phyloP scores from a whole-genome alignment of 2,797 vertebrate genomes.

The Tympanoctomys barrerae region DNA sequence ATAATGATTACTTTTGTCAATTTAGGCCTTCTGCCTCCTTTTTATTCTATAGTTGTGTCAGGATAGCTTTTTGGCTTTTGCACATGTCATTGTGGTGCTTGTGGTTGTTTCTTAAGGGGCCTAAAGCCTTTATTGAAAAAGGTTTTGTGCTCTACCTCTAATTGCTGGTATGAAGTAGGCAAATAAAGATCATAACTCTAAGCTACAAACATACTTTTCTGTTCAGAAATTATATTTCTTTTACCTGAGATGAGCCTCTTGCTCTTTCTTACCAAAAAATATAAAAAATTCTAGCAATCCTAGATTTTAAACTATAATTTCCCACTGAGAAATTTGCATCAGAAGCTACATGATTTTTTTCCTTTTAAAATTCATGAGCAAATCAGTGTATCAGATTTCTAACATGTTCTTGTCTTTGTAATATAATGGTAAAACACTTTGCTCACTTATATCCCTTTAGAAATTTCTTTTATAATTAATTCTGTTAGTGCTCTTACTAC shows the following conservation, averaged over 20 bases:
- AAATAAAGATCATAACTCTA: background rate
- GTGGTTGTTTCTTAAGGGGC: background rate
- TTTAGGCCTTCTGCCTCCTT: background rate
- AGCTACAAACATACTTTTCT: background rate
- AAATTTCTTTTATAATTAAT: conserved; percentile 18
- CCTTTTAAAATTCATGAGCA: background rate
- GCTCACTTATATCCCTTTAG: background rate
- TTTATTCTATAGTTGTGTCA: background rate
- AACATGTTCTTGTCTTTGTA: background rate
- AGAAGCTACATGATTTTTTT: background rate
- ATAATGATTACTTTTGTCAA: background rate
- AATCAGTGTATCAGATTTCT: conserved; percentile 7
- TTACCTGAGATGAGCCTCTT: background rate
- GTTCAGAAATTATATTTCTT: conserved; percentile 7
- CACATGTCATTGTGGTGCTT: background rate
- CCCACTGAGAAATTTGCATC: background rate
- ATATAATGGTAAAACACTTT: background rate
- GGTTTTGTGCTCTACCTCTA: background rate
- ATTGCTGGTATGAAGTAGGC: background rate
- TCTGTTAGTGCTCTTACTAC: background rate
- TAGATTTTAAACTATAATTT: background rate
- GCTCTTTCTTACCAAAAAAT: background rate
- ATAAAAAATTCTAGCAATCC: background rate
- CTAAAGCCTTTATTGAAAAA: background rate
- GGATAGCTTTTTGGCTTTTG: background rate